Evolutionary conservation across 1,140 invertebrate genomes (phyloP).

Genomic region (Micrasema minimum): DNA sequence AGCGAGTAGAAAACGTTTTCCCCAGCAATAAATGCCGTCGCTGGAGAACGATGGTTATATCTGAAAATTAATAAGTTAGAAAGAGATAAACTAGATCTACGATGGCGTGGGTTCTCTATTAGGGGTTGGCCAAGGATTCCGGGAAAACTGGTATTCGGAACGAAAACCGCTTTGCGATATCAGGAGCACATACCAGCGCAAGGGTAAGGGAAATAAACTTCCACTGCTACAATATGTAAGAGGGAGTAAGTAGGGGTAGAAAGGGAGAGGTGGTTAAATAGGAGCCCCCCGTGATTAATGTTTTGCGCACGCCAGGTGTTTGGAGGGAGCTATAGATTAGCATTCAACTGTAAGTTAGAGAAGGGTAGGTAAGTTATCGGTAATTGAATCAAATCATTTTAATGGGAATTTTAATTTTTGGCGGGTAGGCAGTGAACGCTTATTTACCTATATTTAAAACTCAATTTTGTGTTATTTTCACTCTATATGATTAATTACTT

Average conservation of each 20-base stretch:
- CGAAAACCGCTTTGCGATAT: constrained; percentile 47
- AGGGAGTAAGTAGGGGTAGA: constrained; percentile 23
- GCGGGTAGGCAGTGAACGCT: no score
- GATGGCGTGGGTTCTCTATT: constrained; percentile 47
- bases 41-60: constrained; percentile 28
- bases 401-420: neutral
- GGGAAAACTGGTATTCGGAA: constrained; percentile 47
- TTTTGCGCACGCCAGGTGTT: constrained; percentile 42
- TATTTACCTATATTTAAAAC: neutral
- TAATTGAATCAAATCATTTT: neutral
- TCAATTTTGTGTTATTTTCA: no score
- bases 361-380: neutral
- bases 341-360: constrained; percentile 10
- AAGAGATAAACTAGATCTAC: constrained; percentile 23
- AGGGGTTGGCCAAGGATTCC: constrained; percentile 51
- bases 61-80: neutral
- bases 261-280: constrained; percentile 16
- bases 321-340: constrained; percentile 13
- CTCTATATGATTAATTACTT: no score
- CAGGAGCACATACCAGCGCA: constrained; percentile 39
- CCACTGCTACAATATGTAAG: neutral
- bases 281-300: neutral
- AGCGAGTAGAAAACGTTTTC: constrained; percentile 9
- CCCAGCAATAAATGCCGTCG: neutral
- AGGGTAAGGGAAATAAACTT: constrained; percentile 13